These are phyloP conservation scores for Pocillopora verrucosa DNA, from an alignment of 64 coral and sea anemone genomes.

Conservation along the genomic window DNA sequence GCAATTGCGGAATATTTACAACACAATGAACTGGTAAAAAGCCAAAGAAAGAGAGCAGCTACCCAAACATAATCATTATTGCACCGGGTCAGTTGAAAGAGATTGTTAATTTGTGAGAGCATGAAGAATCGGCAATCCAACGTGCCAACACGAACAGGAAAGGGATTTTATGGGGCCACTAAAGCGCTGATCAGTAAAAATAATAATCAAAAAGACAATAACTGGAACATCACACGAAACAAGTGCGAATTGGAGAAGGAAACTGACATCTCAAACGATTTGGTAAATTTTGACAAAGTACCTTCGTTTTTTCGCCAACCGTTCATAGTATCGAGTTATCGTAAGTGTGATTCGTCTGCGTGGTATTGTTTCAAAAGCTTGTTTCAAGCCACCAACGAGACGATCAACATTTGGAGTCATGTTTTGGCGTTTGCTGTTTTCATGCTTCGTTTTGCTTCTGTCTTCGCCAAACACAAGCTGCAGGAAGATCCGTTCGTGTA, in stretches of 20 bases:
- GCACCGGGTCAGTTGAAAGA: no score
- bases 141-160: background rate
- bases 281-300: conserved; percentile 18
- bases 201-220: background rate
- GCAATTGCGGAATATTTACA: no score
- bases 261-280: background rate
- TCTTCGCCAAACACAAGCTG: conserved; percentile 40
- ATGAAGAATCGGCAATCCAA: conserved; percentile 1
- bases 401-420: conserved; percentile 89
- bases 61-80: no score
- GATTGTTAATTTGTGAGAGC: no score
- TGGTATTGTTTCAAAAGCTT: conserved; percentile 58
- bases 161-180: background rate
- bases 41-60: no score
- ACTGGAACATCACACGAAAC: background rate
- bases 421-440: conserved; percentile 68
- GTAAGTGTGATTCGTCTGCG: conserved; percentile 41
- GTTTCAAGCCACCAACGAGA: conserved; percentile 70
- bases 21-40: no score
- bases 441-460: conserved; percentile 58
- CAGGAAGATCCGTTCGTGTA: conserved; percentile 42
- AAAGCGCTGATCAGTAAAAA: background rate
- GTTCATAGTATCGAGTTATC: conserved; percentile 62
- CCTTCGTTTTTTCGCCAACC: conserved; percentile 48
- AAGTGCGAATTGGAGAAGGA: background rate